Conservation (phyloP, 53 echinoderm and acorn worm genomes). For the Echinarachnius parma region DNA sequence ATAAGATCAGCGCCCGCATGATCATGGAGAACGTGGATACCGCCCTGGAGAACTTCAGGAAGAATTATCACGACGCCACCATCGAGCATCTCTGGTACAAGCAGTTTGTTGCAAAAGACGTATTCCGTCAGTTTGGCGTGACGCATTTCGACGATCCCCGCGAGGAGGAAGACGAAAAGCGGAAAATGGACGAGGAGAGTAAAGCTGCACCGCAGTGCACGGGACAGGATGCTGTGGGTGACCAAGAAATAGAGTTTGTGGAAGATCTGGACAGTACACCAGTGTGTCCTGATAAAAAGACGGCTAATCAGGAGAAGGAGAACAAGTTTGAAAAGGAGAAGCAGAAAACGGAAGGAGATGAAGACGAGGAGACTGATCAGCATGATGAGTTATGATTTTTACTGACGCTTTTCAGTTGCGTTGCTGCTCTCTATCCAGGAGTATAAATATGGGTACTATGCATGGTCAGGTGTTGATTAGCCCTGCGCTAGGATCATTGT, state of each 20-base stretch:
- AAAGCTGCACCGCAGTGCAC: neutral
- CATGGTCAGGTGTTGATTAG: no score
- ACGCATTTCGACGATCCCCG: neutral
- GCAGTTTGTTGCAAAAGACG: conserved; percentile 19
- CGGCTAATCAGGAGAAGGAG: neutral
- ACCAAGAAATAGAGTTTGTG: conserved; percentile 1
- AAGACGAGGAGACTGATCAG: neutral
- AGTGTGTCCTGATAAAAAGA: neutral
- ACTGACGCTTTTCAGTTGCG: no score
- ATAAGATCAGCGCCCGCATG: conserved; percentile 42
- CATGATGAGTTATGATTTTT: conserved; percentile 23
- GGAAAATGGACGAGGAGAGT: neutral
- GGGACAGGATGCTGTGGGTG: neutral
- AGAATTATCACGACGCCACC: conserved; percentile 45
- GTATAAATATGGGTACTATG: no score
- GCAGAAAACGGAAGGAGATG: neutral
- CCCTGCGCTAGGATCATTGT: no score
- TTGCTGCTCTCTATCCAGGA: no score
- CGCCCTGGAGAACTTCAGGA: conserved; percentile 45
- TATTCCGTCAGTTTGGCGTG: conserved; percentile 29
- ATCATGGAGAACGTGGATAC: conserved; percentile 34
- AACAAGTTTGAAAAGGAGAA: neutral
- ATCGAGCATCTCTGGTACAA: conserved; percentile 63
- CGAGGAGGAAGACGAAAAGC: neutral
- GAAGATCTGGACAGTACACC: conserved; percentile 4